Evolutionary conservation across 2,797 vertebrate genomes (phyloP), one percentile per base, ranked within the genome.

Genomic region (Eulemur rubriventer): DNA sequence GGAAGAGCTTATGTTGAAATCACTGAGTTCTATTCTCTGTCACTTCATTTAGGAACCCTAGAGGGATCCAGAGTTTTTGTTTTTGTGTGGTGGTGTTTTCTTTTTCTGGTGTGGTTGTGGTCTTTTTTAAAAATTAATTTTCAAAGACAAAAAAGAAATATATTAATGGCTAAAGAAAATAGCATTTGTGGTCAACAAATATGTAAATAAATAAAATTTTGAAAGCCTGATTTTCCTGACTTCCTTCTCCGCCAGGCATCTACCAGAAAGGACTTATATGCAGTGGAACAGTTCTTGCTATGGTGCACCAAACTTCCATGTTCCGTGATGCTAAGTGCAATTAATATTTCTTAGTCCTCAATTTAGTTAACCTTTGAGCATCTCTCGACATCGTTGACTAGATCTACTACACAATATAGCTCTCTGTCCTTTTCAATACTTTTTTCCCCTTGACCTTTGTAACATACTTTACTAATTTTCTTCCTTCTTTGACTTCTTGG

Each of bases 51-150:
- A 84, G n/a, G 20, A 91, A 72, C 0, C 1, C 17, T 50, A 41
- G 33, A 84, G 0, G 30, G 0, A 11, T 43, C 5, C 17, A 30
- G 10, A 43, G 2, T 20, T 55, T 16, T 13, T 52, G 11, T 17
- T 59, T 4, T 33, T n/a, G n/a, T 50, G 4, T 61, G 12, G 7
- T 26, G 46, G 87, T 75, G 16, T 50, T 38, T 72, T 92, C 10
- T 59, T 3, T 30, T 41, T 88, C 55, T 83, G 4, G 13, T 75
- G 41, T 26, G 4, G 52, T 65, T 61, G 52, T 50, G 73, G n/a
- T 41, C 48, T 76, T 57, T 84, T 33, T 50, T 43, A 67, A 0
- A 20, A 57, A 57, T 38, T 63, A 43, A 87, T 28, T 78, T 94
- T 76, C 28, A 69, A 50, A 73, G 17, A 43, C 10, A 63, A 75